These are phyloP conservation scores for Pelochelys cantorii DNA, from an alignment of 2,797 vertebrate species.

Conservation along the genomic window DNA sequence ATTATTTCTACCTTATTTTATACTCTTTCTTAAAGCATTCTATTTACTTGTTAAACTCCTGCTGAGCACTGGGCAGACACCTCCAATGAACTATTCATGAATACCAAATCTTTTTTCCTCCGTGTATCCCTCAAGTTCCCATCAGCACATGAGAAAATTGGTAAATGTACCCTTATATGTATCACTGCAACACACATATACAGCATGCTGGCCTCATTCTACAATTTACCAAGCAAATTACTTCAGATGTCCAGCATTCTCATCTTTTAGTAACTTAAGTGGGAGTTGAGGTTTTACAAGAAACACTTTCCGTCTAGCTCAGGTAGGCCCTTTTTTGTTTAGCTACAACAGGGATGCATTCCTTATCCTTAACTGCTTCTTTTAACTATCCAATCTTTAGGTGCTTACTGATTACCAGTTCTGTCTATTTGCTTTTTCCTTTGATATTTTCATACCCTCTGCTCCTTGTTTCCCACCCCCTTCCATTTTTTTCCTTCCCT, in stretches of 20 bases:
- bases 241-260: background rate
- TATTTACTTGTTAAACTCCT: background rate
- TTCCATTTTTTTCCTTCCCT: too few species aligned
- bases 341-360: background rate
- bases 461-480: too few species aligned
- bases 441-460: too few species aligned
- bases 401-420: too few species aligned
- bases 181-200: fast-evolving
- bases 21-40: background rate
- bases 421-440: too few species aligned
- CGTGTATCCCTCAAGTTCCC: background rate
- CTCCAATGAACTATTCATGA: fast-evolving
- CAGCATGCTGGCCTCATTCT: background rate
- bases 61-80: background rate
- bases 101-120: background rate
- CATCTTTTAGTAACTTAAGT: background rate
- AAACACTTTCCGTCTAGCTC: background rate
- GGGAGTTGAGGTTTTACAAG: background rate
- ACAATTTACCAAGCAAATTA: background rate
- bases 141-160: background rate
- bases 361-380: too few species aligned
- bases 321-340: background rate
- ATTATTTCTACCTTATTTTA: background rate
- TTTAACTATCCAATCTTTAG: too few species aligned
- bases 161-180: background rate